Percentiles rank a stretch among this genome's conserved stretches.
phyloP scores from a whole-genome alignment of 1,140 invertebrate genomes.

The Colletes gigas region DNA sequence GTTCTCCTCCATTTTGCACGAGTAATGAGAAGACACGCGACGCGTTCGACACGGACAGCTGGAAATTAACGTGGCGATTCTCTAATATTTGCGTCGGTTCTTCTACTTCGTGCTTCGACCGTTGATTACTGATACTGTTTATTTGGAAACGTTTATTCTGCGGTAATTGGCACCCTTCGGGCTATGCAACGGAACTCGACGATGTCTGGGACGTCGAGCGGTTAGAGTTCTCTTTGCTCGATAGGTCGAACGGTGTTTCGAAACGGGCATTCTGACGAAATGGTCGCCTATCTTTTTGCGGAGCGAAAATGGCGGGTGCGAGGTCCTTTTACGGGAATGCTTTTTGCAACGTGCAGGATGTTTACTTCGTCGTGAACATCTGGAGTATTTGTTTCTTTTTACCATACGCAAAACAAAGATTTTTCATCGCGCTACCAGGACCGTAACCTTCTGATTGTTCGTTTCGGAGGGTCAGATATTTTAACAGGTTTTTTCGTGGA shows the following conservation, averaged over 20 bases:
- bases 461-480: too few relatives aligned
- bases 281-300: too few relatives aligned
- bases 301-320: too few relatives aligned
- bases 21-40: conserved; percentile 17
- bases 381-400: too few relatives aligned
- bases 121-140: conserved; percentile 48
- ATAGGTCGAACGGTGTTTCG: not conserved
- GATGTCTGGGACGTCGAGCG: conserved; percentile 14
- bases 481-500: too few relatives aligned
- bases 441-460: too few relatives aligned
- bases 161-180: conserved; percentile 38
- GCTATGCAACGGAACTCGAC: conserved; percentile 6
- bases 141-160: conserved; percentile 41
- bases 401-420: too few relatives aligned
- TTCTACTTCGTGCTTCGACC: conserved; percentile 41
- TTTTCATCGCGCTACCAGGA: too few relatives aligned
- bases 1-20: conserved; percentile 15
- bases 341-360: too few relatives aligned
- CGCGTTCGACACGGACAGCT: conserved; percentile 30
- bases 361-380: too few relatives aligned
- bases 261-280: not conserved
- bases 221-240: not conserved
- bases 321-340: too few relatives aligned
- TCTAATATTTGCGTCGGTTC: conserved; percentile 46
- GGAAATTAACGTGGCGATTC: conserved; percentile 44